Evolutionary conservation across 2,888 invertebrate genomes (phyloP).

Genomic region (Ormyrus nitidulus): DNA sequence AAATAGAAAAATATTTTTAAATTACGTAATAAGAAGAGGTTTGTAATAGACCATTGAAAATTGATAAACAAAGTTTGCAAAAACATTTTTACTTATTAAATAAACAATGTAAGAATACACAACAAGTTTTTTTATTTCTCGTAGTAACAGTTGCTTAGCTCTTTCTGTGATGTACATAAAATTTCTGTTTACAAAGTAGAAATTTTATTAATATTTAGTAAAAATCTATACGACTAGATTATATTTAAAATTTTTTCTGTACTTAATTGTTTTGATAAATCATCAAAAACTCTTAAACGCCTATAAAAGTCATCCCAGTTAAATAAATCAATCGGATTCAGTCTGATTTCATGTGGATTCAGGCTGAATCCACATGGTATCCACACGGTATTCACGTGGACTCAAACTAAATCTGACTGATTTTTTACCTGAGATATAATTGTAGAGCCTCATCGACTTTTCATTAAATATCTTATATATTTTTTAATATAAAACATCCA

Average conservation of each 20-base stretch:
- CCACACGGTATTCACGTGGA: no score
- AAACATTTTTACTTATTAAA: slow-evolving; percentile 44
- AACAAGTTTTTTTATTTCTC: slow-evolving; percentile 34
- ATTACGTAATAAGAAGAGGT: no score
- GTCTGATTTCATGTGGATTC: no score
- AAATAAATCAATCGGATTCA: neutral
- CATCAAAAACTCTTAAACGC: no score
- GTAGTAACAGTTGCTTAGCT: slow-evolving; percentile 28
- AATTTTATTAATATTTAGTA: slow-evolving; percentile 14
- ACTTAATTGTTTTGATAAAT: neutral
- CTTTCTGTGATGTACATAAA: slow-evolving; percentile 4
- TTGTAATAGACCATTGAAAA: neutral
- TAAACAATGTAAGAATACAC: slow-evolving; percentile 56
- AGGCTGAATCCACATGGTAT: no score
- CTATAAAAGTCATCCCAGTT: neutral
- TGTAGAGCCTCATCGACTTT: no score
- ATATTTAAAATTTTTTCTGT: slow-evolving; percentile 7
- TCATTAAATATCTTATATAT: slow-evolving; percentile 2
- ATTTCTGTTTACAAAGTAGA: slow-evolving; percentile 13
- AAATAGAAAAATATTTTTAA: no score
- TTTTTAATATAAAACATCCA: no score
- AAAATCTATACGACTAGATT: slow-evolving; percentile 24
- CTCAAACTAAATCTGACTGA: no score
- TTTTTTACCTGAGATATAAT: no score
- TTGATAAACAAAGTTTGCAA: slow-evolving; percentile 9